These are phyloP conservation scores for Pyrgilauda ruficollis DNA, from an alignment of 2,113 vertebrate species.

Conservation along the genomic window DNA sequence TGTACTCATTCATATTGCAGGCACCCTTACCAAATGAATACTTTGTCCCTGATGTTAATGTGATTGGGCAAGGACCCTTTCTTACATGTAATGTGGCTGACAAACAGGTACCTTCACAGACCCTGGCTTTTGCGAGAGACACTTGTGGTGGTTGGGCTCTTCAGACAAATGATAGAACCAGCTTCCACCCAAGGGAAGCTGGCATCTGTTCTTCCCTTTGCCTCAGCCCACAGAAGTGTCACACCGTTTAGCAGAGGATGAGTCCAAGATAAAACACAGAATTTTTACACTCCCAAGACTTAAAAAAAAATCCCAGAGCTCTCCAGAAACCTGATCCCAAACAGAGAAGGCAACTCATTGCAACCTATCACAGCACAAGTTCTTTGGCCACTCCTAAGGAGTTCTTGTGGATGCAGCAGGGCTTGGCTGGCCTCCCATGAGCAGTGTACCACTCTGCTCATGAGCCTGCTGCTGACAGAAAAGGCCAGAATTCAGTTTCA, in stretches of 20 bases:
- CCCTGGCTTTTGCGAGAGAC: not conserved
- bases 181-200: not conserved
- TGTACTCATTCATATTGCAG: not conserved
- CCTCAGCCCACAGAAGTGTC: not conserved
- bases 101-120: not conserved
- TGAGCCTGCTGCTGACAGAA: not conserved
- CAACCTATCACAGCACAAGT: not conserved
- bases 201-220: not conserved
- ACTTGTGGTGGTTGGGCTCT: not conserved
- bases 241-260: not conserved
- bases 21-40: not conserved
- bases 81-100: not conserved
- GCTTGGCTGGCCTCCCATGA: not conserved
- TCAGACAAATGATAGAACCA: not conserved
- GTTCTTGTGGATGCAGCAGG: not conserved
- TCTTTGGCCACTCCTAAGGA: not conserved
- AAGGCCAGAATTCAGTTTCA: not conserved
- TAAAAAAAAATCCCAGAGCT: not conserved
- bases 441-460: not conserved
- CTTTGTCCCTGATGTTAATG: not conserved
- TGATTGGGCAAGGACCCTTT: not conserved
- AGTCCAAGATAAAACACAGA: not conserved
- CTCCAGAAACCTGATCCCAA: not conserved
- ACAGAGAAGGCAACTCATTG: not conserved
- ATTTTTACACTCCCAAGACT: not conserved